A percentile compares a stretch with the other conserved stretches of the same genome.
phyloP scores from a whole-genome alignment of 2,113 vertebrate species.

The Otus sunia region DNA sequence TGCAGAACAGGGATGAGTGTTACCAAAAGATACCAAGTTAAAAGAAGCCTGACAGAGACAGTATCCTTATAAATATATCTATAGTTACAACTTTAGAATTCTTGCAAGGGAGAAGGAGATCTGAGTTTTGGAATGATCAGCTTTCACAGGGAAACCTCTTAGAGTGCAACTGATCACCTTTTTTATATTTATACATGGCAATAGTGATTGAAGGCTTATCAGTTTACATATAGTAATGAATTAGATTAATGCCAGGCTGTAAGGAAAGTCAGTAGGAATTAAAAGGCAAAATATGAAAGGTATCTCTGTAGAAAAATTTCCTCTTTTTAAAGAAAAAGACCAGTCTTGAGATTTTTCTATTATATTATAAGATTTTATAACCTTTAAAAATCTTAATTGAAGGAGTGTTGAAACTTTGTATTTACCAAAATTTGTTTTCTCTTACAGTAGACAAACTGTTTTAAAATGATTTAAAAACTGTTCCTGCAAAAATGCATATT shows the following conservation, averaged over 20 bases:
- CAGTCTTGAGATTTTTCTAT: background rate
- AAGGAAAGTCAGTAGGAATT: background rate
- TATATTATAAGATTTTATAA: background rate
- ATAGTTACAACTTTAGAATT: background rate
- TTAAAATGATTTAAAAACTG: background rate
- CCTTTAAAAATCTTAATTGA: background rate
- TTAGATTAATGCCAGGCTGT: background rate
- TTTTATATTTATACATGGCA: background rate
- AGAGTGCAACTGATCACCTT: background rate
- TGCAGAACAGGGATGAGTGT: background rate
- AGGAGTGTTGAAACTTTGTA: background rate
- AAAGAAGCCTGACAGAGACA: background rate
- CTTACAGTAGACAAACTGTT: background rate
- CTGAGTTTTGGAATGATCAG: background rate
- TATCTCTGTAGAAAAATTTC: background rate
- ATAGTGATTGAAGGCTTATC: background rate
- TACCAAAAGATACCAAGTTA: background rate
- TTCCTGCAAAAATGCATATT: accelerated
- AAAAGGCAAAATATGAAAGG: background rate
- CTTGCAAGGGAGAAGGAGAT: background rate
- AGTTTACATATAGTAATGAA: background rate
- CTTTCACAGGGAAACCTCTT: background rate
- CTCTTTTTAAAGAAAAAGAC: background rate
- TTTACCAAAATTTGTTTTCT: background rate
- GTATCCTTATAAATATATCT: background rate